Conservation (phyloP, 2,113 vertebrate genomes). For the Rhinichthys klamathensis region DNA sequence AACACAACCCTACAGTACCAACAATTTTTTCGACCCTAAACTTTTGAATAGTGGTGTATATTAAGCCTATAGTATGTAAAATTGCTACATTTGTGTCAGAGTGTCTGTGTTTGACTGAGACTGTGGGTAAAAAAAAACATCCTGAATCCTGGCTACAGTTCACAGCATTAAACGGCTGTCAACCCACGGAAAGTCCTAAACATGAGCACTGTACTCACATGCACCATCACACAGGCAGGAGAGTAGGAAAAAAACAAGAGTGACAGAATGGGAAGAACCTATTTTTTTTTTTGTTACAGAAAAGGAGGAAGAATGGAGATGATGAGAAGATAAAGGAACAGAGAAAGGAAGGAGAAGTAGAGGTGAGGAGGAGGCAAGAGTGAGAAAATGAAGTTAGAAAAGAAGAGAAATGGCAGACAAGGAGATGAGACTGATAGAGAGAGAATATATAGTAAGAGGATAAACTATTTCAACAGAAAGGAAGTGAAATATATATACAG, state of each 20-base stretch:
- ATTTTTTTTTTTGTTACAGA: not conserved
- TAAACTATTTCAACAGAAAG: constrained; percentile 86
- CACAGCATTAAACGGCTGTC: constrained; percentile 2
- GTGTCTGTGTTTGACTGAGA: not conserved
- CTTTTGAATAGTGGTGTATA: not conserved
- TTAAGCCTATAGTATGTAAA: not conserved
- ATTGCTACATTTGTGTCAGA: not conserved
- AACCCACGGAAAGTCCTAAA: not conserved
- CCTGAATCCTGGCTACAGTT: not conserved
- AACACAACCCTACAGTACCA: too few species aligned
- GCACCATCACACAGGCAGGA: not conserved
- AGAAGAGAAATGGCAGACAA: constrained; percentile 2
- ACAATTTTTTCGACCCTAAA: not conserved
- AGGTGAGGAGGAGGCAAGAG: not conserved
- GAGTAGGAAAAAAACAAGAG: not conserved
- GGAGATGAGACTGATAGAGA: constrained; percentile 37
- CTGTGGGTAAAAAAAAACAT: not conserved
- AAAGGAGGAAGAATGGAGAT: constrained; percentile 47
- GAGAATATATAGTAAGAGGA: constrained; percentile 23
- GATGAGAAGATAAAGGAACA: constrained; percentile 3
- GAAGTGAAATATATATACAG: constrained; percentile 86
- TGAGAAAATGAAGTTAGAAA: constrained; percentile 3
- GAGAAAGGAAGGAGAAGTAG: constrained; percentile 40
- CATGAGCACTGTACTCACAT: not conserved
- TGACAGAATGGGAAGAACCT: not conserved